Percentiles rank a stretch among this genome's conserved stretches.
Conservation (phyloP, 92 coral and sea anemone genomes). For the Zoanthus solanderi region DNA sequence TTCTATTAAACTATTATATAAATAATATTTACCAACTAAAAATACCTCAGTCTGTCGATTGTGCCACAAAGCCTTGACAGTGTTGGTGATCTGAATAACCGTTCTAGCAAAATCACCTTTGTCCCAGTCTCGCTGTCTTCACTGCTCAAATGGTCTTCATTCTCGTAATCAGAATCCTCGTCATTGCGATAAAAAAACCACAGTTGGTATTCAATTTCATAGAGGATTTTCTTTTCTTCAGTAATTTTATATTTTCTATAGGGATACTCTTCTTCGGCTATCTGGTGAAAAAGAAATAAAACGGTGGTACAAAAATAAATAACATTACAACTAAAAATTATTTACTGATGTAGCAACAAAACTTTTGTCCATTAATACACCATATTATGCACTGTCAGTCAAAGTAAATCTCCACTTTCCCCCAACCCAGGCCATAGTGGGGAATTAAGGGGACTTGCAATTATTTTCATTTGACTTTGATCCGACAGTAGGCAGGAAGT, state of each 20-base stretch:
- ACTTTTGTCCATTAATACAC: background rate
- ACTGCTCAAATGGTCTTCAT: constrained; percentile 10
- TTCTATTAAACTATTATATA: no score
- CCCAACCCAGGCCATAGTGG: no score
- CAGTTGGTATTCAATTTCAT: constrained; percentile 75
- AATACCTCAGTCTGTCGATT: constrained; percentile 69
- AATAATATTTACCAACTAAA: no score
- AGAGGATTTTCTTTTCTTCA: constrained; percentile 72
- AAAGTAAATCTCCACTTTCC: no score
- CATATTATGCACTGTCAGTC: no score
- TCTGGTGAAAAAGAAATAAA: constrained; percentile 33
- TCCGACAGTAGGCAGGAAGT: no score
- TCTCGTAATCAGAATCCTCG: constrained; percentile 40
- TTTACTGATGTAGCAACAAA: background rate
- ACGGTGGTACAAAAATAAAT: background rate
- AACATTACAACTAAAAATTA: background rate
- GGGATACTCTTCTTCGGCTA: constrained; percentile 73
- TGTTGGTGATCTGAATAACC: constrained; percentile 67
- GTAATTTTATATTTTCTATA: constrained; percentile 71
- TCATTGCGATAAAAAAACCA: constrained; percentile 69
- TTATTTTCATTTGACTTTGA: no score
- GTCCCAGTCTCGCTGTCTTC: constrained; percentile 28
- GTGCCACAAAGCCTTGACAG: constrained; percentile 75
- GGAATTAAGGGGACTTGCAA: no score
- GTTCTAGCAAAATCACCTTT: constrained; percentile 67